Conservation (phyloP, 2,113 vertebrate genomes). For the Solea senegalensis region DNA sequence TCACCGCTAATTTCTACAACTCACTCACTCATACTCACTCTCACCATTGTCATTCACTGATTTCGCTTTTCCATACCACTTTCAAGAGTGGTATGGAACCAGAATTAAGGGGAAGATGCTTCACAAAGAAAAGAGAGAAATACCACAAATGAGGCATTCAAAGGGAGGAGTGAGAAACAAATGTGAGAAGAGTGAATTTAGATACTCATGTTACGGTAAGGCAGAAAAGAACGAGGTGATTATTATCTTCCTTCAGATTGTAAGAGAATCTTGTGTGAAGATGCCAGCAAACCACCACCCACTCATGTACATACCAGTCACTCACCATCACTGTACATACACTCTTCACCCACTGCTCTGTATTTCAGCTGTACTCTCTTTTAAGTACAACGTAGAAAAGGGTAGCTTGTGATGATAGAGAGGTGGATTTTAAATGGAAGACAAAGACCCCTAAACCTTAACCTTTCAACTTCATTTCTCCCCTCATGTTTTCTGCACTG, state of each 20-base stretch:
- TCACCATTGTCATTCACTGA: background rate
- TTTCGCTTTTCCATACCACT: no score
- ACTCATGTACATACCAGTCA: slow-evolving; percentile 57
- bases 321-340: slow-evolving; percentile 56
- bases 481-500: background rate
- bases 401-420: slow-evolving; percentile 20
- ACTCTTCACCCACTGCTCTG: slow-evolving; percentile 25
- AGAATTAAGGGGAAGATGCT: background rate
- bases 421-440: slow-evolving; percentile 13
- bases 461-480: background rate
- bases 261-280: slow-evolving; percentile 10
- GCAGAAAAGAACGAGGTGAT: background rate
- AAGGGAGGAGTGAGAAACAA: background rate
- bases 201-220: slow-evolving; percentile 2
- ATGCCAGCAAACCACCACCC: slow-evolving; percentile 48
- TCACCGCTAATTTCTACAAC: slow-evolving; percentile 13
- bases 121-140: background rate
- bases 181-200: background rate
- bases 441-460: background rate
- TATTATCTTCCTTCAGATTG: slow-evolving; percentile 12
- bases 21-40: slow-evolving; percentile 8
- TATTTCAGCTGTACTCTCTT: slow-evolving; percentile 36
- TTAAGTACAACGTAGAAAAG: slow-evolving; percentile 21
- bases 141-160: background rate
- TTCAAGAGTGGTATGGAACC: background rate